Evolutionary conservation across 1,140 invertebrate species (phyloP).

Genomic region (Potamilus streckersoni): DNA sequence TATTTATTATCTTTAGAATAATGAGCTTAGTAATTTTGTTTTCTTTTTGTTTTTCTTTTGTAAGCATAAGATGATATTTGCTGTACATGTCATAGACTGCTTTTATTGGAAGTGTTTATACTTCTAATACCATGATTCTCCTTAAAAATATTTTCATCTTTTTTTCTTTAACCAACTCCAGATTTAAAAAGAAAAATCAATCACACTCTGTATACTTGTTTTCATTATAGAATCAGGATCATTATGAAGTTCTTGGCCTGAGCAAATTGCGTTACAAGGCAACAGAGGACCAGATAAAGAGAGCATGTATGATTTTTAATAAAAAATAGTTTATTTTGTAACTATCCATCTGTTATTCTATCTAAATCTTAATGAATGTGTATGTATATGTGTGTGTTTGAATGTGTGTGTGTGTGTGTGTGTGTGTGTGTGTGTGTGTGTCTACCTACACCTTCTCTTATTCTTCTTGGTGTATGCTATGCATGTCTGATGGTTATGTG

Average conservation of each 20-base stretch:
- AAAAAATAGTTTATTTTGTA: too few relatives aligned
- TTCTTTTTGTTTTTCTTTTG: neutral
- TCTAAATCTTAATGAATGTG: too few relatives aligned
- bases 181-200: too few relatives aligned
- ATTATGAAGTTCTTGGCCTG: constrained; percentile 94
- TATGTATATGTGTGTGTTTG: too few relatives aligned
- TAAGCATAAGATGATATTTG: neutral
- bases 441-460: too few relatives aligned
- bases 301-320: constrained; percentile 80
- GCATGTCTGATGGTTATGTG: too few relatives aligned
- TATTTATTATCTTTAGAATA: too few relatives aligned
- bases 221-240: constrained; percentile 84
- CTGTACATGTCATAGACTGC: neutral
- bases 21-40: neutral
- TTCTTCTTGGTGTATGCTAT: too few relatives aligned
- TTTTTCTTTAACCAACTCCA: neutral
- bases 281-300: constrained; percentile 91
- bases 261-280: constrained; percentile 83
- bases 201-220: constrained; percentile 14
- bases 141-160: neutral
- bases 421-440: too few relatives aligned
- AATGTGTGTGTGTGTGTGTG: too few relatives aligned
- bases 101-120: neutral
- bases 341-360: too few relatives aligned
- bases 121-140: neutral